A percentile compares a stretch with the other conserved stretches of the same genome.
Conservation (phyloP, 2,113 vertebrate species). For the Pampusana beccarii region DNA sequence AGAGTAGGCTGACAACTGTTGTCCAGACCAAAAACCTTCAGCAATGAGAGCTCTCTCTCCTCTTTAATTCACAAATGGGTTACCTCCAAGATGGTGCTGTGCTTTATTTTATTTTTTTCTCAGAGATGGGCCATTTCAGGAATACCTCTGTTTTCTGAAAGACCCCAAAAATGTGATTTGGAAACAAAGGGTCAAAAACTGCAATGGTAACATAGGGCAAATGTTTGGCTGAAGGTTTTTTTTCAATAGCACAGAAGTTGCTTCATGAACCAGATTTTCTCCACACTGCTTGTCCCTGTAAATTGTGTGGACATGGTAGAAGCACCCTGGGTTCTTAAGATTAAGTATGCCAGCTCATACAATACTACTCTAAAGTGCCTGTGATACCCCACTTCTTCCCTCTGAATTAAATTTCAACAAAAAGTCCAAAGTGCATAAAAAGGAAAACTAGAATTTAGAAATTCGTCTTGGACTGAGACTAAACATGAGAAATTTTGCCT, state of each 20-base stretch:
- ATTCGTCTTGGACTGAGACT: not conserved
- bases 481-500: not conserved
- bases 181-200: not conserved
- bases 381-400: not conserved
- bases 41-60: not conserved
- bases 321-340: rapidly evolving
- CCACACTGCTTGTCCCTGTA: not conserved
- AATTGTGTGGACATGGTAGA: not conserved
- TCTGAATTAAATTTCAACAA: not conserved
- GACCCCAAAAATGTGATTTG: not conserved
- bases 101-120: not conserved
- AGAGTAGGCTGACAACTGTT: not conserved
- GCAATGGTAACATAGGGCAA: rapidly evolving
- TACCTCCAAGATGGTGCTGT: not conserved
- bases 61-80: not conserved
- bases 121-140: not conserved
- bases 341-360: not conserved
- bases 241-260: not conserved
- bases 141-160: not conserved
- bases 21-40: not conserved
- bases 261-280: not conserved
- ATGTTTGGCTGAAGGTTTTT: not conserved
- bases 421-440: not conserved
- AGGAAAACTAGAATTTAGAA: not conserved
- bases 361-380: not conserved